Percentiles rank a stretch among this genome's conserved stretches.
phyloP scores from a whole-genome alignment of 2,888 invertebrate species.

The Protonemura montana region DNA sequence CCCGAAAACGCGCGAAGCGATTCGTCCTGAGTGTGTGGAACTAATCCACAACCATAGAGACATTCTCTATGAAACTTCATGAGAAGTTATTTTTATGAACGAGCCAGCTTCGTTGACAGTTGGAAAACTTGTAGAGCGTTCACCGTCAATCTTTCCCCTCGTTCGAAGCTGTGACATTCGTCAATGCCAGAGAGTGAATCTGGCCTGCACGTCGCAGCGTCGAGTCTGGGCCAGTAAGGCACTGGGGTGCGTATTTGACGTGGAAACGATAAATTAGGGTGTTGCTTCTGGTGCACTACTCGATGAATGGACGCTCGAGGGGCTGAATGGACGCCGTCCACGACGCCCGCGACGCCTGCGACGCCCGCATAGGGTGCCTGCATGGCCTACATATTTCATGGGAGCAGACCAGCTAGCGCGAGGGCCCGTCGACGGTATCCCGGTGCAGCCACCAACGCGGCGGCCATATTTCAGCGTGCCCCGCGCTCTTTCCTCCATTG shows the following conservation, averaged over 20 bases:
- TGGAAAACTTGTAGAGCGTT: not conserved
- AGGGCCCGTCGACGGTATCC: not conserved
- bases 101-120: not conserved
- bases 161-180: not conserved
- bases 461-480: not conserved
- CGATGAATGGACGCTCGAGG: not conserved
- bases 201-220: not conserved
- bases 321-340: not conserved
- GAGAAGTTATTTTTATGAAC: not conserved
- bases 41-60: not conserved
- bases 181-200: not conserved
- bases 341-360: not conserved
- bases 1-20: not conserved
- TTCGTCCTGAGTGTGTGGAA: not conserved
- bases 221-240: not conserved
- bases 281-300: not conserved
- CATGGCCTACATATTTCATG: conserved; percentile 12
- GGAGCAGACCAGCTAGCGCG: not conserved
- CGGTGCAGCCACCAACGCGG: not conserved
- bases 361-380: not conserved
- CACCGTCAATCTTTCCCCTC: not conserved
- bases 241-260: not conserved
- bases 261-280: conserved; percentile 1
- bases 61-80: not conserved
- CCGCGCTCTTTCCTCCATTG: not conserved